phyloP scores from a whole-genome alignment of 2,888 invertebrate species.

The Agrenia bidenticulata region DNA sequence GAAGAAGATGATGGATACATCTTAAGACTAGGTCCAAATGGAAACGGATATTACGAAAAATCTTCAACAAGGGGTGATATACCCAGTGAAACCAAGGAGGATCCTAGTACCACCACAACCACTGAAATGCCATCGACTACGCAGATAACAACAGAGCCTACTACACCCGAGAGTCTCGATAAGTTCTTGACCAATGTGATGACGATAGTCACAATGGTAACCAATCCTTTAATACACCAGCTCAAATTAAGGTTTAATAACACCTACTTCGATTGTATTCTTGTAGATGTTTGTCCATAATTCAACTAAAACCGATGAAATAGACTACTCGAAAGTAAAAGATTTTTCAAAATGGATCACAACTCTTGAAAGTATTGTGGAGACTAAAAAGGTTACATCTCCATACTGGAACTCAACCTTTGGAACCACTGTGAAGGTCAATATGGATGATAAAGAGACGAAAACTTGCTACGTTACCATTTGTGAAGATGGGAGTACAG shows the following conservation, averaged over 20 bases:
- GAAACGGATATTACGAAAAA: slow-evolving; percentile 38
- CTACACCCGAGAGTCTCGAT: slow-evolving; percentile 49
- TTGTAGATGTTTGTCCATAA: slow-evolving; percentile 43
- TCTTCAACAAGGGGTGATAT: slow-evolving; percentile 51
- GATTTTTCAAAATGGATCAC: slow-evolving; percentile 50
- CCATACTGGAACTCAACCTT: slow-evolving; percentile 47
- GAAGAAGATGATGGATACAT: slow-evolving; percentile 19
- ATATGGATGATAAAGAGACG: slow-evolving; percentile 43
- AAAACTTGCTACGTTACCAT: slow-evolving; percentile 47
- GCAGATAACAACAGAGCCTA: slow-evolving; percentile 27
- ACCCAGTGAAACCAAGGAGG: slow-evolving; percentile 42
- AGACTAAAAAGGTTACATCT: slow-evolving; percentile 42
- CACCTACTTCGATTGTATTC: too few relatives aligned
- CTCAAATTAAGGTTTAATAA: too few relatives aligned
- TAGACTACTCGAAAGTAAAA: slow-evolving; percentile 41
- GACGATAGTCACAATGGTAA: slow-evolving; percentile 46
- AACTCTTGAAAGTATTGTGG: slow-evolving; percentile 44
- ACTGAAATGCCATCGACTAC: slow-evolving; percentile 36
- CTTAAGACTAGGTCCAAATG: slow-evolving; percentile 30
- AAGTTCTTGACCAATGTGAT: slow-evolving; percentile 49
- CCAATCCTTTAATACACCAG: too few relatives aligned
- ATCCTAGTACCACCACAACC: slow-evolving; percentile 38
- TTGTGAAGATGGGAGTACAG: slow-evolving; percentile 48
- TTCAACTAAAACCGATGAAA: slow-evolving; percentile 46
- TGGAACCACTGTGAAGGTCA: slow-evolving; percentile 44